These are phyloP conservation scores for Potorous gilbertii DNA, from an alignment of 2,797 vertebrate genomes.

Conservation along the genomic window DNA sequence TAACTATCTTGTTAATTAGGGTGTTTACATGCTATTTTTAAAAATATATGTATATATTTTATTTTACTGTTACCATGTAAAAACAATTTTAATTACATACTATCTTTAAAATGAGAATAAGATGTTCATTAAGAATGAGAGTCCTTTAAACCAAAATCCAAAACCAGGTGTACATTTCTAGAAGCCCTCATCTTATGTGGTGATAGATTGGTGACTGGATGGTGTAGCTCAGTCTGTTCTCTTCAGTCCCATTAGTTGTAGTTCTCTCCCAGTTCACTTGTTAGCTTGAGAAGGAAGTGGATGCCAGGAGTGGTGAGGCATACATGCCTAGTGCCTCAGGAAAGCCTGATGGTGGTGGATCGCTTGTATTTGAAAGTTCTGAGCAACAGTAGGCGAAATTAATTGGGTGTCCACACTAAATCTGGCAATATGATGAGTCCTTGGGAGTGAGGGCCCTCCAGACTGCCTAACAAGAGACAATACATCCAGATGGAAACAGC, in stretches of 20 bases:
- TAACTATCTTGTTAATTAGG: constrained; percentile 74
- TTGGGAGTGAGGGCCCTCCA: not conserved
- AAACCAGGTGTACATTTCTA: not conserved
- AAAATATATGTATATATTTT: not conserved
- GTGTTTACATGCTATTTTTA: not conserved
- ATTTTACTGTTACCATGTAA: too few species aligned
- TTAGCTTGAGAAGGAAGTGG: not conserved
- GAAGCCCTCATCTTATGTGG: not conserved
- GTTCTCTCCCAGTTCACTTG: not conserved
- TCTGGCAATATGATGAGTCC: not conserved
- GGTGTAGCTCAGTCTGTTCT: not conserved
- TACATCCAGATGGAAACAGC: not conserved
- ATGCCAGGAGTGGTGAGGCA: not conserved
- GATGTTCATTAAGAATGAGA: not conserved
- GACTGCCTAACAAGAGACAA: not conserved
- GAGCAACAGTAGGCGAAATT: not conserved
- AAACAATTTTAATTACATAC: not conserved
- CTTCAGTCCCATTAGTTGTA: not conserved
- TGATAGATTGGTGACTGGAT: not conserved
- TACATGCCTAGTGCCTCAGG: not conserved
- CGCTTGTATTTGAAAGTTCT: not conserved
- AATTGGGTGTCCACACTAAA: not conserved
- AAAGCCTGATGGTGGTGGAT: not conserved
- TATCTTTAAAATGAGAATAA: not conserved
- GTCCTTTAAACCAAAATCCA: not conserved